A percentile compares a stretch with the other conserved stretches of the same genome.
phyloP scores from a whole-genome alignment of 2,113 vertebrate species.

The Chaetodon trifascialis region DNA sequence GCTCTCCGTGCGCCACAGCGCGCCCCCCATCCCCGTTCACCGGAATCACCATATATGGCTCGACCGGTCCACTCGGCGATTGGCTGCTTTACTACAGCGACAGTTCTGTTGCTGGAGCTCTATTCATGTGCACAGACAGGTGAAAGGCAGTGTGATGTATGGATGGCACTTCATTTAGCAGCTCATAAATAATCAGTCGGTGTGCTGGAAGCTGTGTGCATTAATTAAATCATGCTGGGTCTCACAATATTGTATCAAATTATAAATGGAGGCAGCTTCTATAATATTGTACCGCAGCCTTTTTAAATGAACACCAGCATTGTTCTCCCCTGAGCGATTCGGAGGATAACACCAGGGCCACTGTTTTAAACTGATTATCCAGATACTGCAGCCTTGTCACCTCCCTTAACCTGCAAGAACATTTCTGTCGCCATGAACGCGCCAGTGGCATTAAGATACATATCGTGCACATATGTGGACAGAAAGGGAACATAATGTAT shows the following conservation, averaged over 20 bases:
- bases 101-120: conserved; percentile 77
- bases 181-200: conserved; percentile 30
- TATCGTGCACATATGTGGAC: conserved; percentile 28
- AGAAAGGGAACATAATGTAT: conserved; percentile 61
- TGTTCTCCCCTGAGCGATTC: neutral
- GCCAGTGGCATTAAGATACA: neutral
- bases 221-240: conserved; percentile 20
- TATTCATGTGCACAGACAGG: conserved; percentile 61
- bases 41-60: conserved; percentile 84
- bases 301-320: neutral
- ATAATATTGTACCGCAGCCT: neutral
- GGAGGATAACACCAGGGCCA: neutral
- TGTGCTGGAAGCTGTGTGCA: neutral
- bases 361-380: neutral
- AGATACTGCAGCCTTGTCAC: neutral
- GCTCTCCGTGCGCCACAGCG: conserved; percentile 24
- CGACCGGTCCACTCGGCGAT: conserved; percentile 64
- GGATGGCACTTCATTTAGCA: conserved; percentile 22
- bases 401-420: neutral
- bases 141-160: conserved; percentile 39
- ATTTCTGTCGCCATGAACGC: neutral
- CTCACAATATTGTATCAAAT: neutral
- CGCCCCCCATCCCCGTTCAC: conserved; percentile 1
- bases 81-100: conserved; percentile 70
- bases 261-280: neutral